These are phyloP conservation scores for Aspidiotus rigidus DNA, from an alignment of 2,888 invertebrate species.

Conservation along the genomic window DNA sequence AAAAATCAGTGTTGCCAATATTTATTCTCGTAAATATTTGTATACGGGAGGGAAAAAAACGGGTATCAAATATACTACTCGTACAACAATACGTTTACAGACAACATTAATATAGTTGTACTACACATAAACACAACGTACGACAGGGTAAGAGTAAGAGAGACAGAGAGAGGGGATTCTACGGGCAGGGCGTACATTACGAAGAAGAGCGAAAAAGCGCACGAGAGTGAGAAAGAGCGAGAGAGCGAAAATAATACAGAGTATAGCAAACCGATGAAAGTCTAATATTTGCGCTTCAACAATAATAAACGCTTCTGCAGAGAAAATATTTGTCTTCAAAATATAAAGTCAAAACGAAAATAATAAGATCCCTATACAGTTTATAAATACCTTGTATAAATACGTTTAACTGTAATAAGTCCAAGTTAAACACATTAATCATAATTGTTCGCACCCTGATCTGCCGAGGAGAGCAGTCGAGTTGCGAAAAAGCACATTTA, in stretches of 20 bases:
- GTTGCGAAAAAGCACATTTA: neutral
- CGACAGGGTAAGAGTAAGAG: no score
- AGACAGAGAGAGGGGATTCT: no score
- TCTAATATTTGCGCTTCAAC: slow-evolving; percentile 31
- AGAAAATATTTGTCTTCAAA: slow-evolving; percentile 32
- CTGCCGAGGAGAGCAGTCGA: neutral
- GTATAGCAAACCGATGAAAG: slow-evolving; percentile 20
- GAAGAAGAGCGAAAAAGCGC: neutral
- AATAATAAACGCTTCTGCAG: slow-evolving; percentile 30
- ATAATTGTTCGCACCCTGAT: slow-evolving; percentile 29
- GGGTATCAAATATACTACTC: slow-evolving; percentile 4
- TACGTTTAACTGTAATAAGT: slow-evolving; percentile 33
- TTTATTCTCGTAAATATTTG: slow-evolving; percentile 29
- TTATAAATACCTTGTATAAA: slow-evolving; percentile 33
- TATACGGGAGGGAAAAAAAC: neutral
- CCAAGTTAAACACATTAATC: slow-evolving; percentile 33
- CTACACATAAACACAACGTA: slow-evolving; percentile 23
- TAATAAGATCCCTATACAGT: slow-evolving; percentile 22
- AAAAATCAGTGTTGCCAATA: slow-evolving; percentile 32
- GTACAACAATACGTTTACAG: neutral
- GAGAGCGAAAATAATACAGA: no score
- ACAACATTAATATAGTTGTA: slow-evolving; percentile 4
- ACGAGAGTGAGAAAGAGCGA: neutral
- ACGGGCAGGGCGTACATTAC: no score
- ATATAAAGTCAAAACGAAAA: slow-evolving; percentile 28